Conservation (phyloP, 2,888 invertebrate genomes). For the Thymelicus sylvestris region DNA sequence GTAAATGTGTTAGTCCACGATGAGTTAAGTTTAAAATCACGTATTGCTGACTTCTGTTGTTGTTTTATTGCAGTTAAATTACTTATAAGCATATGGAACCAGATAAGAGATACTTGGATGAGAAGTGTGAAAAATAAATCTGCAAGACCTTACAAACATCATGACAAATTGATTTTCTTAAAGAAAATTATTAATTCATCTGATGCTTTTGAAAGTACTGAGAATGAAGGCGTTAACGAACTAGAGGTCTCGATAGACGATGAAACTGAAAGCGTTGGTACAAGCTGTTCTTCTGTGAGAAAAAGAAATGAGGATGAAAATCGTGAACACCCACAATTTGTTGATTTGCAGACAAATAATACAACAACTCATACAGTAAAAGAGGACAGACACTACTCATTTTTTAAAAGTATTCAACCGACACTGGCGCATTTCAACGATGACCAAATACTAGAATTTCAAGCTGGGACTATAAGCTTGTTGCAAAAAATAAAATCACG, state of each 20-base stretch:
- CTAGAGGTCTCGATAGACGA: background rate
- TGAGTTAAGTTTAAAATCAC: no score
- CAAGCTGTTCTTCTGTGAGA: background rate
- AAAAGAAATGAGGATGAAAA: background rate
- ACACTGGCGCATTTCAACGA: background rate
- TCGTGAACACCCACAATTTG: background rate
- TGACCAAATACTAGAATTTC: background rate
- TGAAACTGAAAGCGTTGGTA: background rate
- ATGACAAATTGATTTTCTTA: background rate
- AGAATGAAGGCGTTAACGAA: background rate
- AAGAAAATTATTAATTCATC: background rate
- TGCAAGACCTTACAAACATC: background rate
- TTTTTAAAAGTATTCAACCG: background rate
- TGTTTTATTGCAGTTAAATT: slow-evolving; percentile 1
- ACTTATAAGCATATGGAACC: background rate
- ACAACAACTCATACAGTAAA: background rate
- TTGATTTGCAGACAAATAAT: background rate
- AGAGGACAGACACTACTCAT: background rate
- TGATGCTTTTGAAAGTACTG: background rate
- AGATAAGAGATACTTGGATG: slow-evolving; percentile 2
- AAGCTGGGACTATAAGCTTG: slow-evolving; percentile 1
- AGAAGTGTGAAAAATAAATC: background rate
- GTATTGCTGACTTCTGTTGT: background rate
- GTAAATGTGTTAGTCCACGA: no score
- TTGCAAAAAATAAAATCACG: background rate